These are phyloP conservation scores for Zenarchopterus dispar DNA, from an alignment of 2,797 vertebrate genomes.

Conservation along the genomic window DNA sequence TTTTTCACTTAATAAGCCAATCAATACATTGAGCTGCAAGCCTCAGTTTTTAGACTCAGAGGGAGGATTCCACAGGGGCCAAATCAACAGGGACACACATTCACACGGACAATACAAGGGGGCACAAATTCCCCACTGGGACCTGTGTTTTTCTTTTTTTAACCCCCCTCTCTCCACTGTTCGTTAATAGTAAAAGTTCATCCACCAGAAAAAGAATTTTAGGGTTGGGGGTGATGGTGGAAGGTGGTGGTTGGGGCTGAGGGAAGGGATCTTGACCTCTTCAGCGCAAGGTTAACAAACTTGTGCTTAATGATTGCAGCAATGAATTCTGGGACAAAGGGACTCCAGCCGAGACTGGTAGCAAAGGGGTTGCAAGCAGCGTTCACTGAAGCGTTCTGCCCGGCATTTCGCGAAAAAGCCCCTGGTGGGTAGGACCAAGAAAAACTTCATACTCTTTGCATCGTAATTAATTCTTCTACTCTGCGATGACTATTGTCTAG, in stretches of 20 bases:
- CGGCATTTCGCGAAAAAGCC: constrained; percentile 61
- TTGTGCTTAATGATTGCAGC: constrained; percentile 83
- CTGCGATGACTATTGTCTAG: constrained; percentile 80
- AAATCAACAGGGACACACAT: constrained; percentile 74
- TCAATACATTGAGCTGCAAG: constrained; percentile 77
- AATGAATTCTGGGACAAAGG: constrained; percentile 81
- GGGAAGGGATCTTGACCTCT: constrained; percentile 72
- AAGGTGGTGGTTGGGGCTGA: constrained; percentile 27
- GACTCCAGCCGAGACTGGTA: constrained; percentile 76
- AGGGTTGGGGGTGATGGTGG: constrained; percentile 33
- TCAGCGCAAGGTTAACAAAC: constrained; percentile 82
- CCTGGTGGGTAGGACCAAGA: constrained; percentile 42
- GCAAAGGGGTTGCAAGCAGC: constrained; percentile 64
- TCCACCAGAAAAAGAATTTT: constrained; percentile 67
- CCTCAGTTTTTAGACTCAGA: constrained; percentile 52
- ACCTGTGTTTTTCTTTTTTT: constrained; percentile 36
- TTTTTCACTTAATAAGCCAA: constrained; percentile 81
- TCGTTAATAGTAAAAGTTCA: constrained; percentile 81
- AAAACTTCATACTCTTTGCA: constrained; percentile 76
- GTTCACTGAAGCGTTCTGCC: constrained; percentile 80
- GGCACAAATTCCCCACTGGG: constrained; percentile 59
- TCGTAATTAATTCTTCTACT: constrained; percentile 86
- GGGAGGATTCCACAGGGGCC: constrained; percentile 63
- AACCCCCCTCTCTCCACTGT: constrained; percentile 12
- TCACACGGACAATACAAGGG: constrained; percentile 72